A percentile compares a stretch with the other conserved stretches of the same genome.
phyloP scores from a whole-genome alignment of 92 coral and sea anemone species.

The Palythoa caribaeorum region DNA sequence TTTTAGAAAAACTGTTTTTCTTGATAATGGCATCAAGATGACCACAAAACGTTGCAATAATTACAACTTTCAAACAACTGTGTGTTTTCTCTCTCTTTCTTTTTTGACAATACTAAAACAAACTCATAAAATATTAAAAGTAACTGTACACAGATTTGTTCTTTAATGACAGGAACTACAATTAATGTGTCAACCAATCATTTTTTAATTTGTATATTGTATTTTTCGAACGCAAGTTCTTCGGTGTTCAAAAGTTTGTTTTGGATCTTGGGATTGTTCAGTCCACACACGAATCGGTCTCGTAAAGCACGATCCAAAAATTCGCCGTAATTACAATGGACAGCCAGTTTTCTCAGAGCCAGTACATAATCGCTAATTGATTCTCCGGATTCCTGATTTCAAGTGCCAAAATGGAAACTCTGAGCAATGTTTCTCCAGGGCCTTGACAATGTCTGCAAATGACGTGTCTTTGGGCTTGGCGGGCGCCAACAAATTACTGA shows the following conservation, averaged over 20 bases:
- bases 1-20: constrained; percentile 10
- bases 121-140: constrained; percentile 1
- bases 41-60: constrained; percentile 11
- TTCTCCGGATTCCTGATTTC: too few species aligned
- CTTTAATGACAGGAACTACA: constrained; percentile 12
- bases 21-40: constrained; percentile 15
- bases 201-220: constrained; percentile 7
- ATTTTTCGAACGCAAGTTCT: neutral
- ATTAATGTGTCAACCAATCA: constrained; percentile 10
- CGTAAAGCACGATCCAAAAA: neutral
- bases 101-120: constrained; percentile 12
- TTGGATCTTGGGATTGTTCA: too few species aligned
- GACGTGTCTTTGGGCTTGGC: too few species aligned
- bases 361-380: neutral
- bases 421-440: too few species aligned
- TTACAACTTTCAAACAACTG: constrained; percentile 14
- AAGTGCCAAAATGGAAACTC: too few species aligned
- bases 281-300: too few species aligned
- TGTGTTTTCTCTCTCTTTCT: constrained; percentile 11
- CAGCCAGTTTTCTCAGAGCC: neutral
- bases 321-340: neutral
- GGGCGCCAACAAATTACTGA: too few species aligned
- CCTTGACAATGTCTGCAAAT: too few species aligned
- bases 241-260: too few species aligned
- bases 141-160: constrained; percentile 12